Conservation (phyloP, 2,888 invertebrate genomes). For the Therioaphis trifolii region DNA sequence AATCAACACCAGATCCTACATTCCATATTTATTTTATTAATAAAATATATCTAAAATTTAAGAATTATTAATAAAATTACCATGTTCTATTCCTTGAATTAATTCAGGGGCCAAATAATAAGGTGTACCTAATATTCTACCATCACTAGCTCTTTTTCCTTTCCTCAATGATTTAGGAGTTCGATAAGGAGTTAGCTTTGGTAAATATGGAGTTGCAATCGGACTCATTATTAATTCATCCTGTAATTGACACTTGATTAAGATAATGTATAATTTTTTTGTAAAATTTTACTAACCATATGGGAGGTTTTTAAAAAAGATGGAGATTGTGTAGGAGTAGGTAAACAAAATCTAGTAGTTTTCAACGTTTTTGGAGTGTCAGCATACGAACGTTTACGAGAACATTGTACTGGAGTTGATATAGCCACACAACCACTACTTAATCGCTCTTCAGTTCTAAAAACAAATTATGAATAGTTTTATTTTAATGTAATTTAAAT, state of each 20-base stretch:
- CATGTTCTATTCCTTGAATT: constrained; percentile 75
- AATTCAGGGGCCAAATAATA: constrained; percentile 96
- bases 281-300: constrained; percentile 16
- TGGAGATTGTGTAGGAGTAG: constrained; percentile 55
- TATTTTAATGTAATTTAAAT: not conserved
- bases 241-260: constrained; percentile 60
- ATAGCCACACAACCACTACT: constrained; percentile 51
- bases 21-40: not conserved
- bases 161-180: constrained; percentile 91
- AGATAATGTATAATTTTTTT: not conserved
- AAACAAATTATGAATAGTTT: not conserved
- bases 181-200: constrained; percentile 77
- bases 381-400: constrained; percentile 66
- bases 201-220: constrained; percentile 65
- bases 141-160: constrained; percentile 73
- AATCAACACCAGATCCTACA: constrained; percentile 84
- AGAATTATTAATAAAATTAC: constrained; percentile 67
- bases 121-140: constrained; percentile 91
- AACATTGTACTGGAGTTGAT: constrained; percentile 51
- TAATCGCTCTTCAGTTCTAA: constrained; percentile 46
- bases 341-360: constrained; percentile 60
- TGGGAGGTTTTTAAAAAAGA: constrained; percentile 48
- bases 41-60: constrained; percentile 9
- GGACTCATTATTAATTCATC: constrained; percentile 67
- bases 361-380: constrained; percentile 45